Base-by-base conservation (phyloP, 2,797 vertebrate species). In the Tolypeutes matacus region DNA sequence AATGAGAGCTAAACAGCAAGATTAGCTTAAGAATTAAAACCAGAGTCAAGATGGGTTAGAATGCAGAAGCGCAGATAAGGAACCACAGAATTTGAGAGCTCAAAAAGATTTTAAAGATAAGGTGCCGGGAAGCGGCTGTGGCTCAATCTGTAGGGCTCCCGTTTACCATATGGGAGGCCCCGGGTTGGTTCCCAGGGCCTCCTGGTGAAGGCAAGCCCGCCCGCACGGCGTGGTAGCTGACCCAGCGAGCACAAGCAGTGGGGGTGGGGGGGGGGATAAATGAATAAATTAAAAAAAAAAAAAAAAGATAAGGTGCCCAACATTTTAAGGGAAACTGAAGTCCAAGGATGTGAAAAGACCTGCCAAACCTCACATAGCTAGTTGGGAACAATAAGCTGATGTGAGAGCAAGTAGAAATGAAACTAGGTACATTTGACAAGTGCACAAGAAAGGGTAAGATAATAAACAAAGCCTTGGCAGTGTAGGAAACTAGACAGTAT, bases 21-120 rank as follows among this genome's bases (percentile, higher is more conserved):
- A 97, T 56, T 77, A 69, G 11, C 56, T 95, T 94, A 78, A 97
- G 93, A 92, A 93, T 92, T 70, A 86, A 94, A 51, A 65, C 69
- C 62, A 87, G 58, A 78, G 2, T 85, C 88, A 83, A 96, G 87
- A 18, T 18, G 18, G 67, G n/a, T 31, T 58, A 85, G 78, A 90
- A 95, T 11, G 62, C 17, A 81, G 67, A 84, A 51, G 36, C 73
- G 73, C 2, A 95, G 60, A 83, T 53, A 93, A 89, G 77, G 17
- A 46, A 46, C 23, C 78, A 67, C 1, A 89, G 78, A 82, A 69
- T 53, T 60, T 78, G 14, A 89, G 84, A 87, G 51, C 42, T 89
- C 34, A 92, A 31, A 14, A 94, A 89, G 36, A 90, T 85, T 91
- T 91, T 60, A 94, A 92, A 77, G n/a, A 87, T 90, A 92, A 64